Evolutionary conservation across 2,888 invertebrate species (phyloP).

Genomic region (Stictocephala bisonia): DNA sequence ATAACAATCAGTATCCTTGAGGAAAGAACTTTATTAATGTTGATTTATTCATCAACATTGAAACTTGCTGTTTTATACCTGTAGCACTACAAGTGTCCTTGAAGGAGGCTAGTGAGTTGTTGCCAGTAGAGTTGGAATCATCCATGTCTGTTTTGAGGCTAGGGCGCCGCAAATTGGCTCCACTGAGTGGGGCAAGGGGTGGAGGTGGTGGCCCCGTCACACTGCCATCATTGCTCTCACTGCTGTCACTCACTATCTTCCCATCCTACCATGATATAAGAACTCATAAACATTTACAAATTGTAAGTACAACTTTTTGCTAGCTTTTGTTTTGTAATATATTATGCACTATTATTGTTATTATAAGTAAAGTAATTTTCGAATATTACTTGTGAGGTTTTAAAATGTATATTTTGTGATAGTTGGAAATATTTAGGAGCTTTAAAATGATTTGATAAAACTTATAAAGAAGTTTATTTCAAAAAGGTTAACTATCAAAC

Average conservation of each 20-base stretch:
- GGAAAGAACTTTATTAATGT: background rate
- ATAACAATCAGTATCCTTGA: too few relatives aligned
- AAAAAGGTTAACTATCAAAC: too few relatives aligned
- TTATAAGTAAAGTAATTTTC: too few relatives aligned
- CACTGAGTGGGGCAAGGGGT: slow-evolving; percentile 65
- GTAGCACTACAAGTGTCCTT: slow-evolving; percentile 61
- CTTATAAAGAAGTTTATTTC: too few relatives aligned
- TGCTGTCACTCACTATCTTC: slow-evolving; percentile 31
- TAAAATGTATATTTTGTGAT: too few relatives aligned
- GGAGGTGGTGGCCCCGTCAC: slow-evolving; percentile 66
- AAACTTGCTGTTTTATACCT: slow-evolving; percentile 45
- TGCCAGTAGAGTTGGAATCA: slow-evolving; percentile 68
- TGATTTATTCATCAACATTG: background rate
- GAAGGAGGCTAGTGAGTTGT: slow-evolving; percentile 69
- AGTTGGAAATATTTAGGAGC: too few relatives aligned
- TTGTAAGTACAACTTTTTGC: too few relatives aligned
- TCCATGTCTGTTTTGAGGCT: slow-evolving; percentile 63
- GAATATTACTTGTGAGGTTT: too few relatives aligned
- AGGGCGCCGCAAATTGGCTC: slow-evolving; percentile 35
- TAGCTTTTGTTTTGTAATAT: too few relatives aligned
- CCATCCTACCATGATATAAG: slow-evolving; percentile 11
- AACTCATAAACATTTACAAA: background rate
- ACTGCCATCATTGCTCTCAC: slow-evolving; percentile 34
- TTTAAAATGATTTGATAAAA: too few relatives aligned
- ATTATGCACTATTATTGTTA: too few relatives aligned